Base-by-base conservation (phyloP, 53 echinoderm and acorn worm genomes). In the Stichopus horrens region DNA sequence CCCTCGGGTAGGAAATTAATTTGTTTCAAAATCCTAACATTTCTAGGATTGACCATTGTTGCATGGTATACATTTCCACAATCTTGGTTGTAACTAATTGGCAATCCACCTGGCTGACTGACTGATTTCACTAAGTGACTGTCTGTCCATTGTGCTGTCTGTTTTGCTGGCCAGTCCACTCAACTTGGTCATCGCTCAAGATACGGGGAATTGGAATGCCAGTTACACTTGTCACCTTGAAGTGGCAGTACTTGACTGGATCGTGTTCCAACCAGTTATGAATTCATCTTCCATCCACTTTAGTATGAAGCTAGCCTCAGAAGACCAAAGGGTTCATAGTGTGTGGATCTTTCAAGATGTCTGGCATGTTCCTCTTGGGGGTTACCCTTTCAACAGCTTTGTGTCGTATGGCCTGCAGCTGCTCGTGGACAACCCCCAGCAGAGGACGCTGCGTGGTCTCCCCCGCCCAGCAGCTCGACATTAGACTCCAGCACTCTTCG, bases 361-460 rank as follows among this genome's bases (percentile, higher is more conserved):
- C 76, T 74, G 76, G 77, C 23, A 63, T 76, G 23, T 16, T 77
- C 67, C 19, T 76, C 65, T 78, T 92, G 55, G 10, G 92, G 68
- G 68, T 55, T n/a, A 60, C 77, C 53, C 60, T 87, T 83, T 76
- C 89, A 5, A 89, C 21, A 9, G 96, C 93, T 51, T 86, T 87
- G 54, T 86, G 59, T 52, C 93, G 96, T 57, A 99, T 94, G 13
- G 89, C 91, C 81, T 92, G 73, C 8, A 99, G 90, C 37, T 83
- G 79, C 74, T 92, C 89, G 19, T 94, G 94, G n/a, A 99, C 99
- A 19, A 94, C 93, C n/a, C 99, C 99, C 11, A 99, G 92, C n/a
- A 99, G 91, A 55, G 99, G 99, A 76, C 99, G 92, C 54, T 94
- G 90, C 0, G 56, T 52, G 10, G 93, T 94, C 75, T 99, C 99